phyloP scores from a whole-genome alignment of 2,113 vertebrate genomes.

The Prinia subflava region DNA sequence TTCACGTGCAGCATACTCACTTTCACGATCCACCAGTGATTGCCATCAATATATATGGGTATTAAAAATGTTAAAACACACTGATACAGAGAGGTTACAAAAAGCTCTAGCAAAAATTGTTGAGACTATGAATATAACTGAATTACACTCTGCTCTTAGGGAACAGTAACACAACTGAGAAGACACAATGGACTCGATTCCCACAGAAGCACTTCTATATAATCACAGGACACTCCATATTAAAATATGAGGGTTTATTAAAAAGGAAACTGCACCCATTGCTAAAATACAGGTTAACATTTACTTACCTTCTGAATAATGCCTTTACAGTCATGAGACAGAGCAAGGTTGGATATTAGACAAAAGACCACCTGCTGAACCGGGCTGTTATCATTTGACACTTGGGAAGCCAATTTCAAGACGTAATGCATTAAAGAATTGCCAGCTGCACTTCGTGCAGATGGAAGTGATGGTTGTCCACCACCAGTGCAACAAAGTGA shows the following conservation, averaged over 20 bases:
- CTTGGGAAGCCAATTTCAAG: slow-evolving; percentile 84
- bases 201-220: background rate
- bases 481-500: slow-evolving; percentile 78
- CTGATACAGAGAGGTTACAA: background rate
- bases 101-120: background rate
- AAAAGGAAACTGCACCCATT: background rate
- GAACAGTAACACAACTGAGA: background rate
- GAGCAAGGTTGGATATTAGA: slow-evolving; percentile 86
- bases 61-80: background rate
- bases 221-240: background rate
- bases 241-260: background rate
- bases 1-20: background rate
- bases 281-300: background rate
- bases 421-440: slow-evolving; percentile 83
- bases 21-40: background rate
- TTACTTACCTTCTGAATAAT: slow-evolving; percentile 88
- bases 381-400: slow-evolving; percentile 72
- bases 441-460: slow-evolving; percentile 55
- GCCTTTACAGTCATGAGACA: slow-evolving; percentile 89
- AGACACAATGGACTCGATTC: background rate
- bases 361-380: slow-evolving; percentile 83
- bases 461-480: slow-evolving; percentile 22
- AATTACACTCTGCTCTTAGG: background rate
- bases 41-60: background rate
- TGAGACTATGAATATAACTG: background rate